phyloP scores from a whole-genome alignment of 2,113 vertebrate species.

The Grallaria varia region DNA sequence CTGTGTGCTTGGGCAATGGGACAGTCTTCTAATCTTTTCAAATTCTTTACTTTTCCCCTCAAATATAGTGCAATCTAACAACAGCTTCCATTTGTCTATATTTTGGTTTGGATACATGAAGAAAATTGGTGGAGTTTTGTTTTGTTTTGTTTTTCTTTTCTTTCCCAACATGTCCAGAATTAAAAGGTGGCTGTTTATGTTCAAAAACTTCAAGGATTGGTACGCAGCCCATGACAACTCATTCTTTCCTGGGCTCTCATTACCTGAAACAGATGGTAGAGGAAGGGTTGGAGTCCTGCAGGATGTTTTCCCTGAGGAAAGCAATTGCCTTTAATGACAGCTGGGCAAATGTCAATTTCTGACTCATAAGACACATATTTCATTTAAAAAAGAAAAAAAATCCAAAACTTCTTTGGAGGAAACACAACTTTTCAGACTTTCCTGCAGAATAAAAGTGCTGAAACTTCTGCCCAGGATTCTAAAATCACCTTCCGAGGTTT shows the following conservation, averaged over 20 bases:
- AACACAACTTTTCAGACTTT: background rate
- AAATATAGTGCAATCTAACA: background rate
- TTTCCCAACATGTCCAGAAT: background rate
- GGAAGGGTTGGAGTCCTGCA: background rate
- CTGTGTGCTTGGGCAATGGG: background rate
- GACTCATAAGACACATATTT: background rate
- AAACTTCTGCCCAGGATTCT: background rate
- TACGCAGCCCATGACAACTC: background rate
- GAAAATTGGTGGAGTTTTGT: background rate
- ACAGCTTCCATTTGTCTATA: background rate
- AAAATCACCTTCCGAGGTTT: background rate
- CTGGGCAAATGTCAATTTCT: slow-evolving; percentile 17
- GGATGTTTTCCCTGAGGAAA: background rate
- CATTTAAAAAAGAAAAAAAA: background rate
- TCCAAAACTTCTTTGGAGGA: background rate
- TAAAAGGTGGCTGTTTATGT: background rate
- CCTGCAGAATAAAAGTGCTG: background rate
- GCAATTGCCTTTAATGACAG: background rate
- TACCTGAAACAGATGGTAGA: slow-evolving; percentile 18
- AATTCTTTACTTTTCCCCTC: background rate
- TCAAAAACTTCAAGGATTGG: background rate
- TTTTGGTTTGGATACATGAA: background rate
- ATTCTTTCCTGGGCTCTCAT: background rate
- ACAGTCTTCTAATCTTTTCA: background rate
- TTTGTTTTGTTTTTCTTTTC: background rate